Evolutionary conservation across 2,113 vertebrate genomes (phyloP), one percentile per base, ranked within the genome.

Genomic region (Epinephelus cyanopodus): DNA sequence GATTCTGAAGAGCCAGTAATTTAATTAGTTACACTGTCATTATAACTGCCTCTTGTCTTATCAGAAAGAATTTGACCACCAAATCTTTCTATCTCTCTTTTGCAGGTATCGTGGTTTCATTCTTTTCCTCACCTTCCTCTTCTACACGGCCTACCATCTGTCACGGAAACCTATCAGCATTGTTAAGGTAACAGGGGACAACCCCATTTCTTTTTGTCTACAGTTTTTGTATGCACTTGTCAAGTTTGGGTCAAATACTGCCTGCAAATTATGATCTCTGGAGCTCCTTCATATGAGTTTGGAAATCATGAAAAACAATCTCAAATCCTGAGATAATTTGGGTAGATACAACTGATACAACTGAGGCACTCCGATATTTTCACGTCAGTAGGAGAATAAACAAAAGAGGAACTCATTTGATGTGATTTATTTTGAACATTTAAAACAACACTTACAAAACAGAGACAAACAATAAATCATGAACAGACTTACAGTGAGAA

Each of bases 131-230:
- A 99, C 98, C 0, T 99, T 99, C 90, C 86, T 99, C 63, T 96
- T 97, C 92, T 99, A 99, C 78, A 95, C 97, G 11, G 96, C 96
- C 58, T 99, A 98, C 82, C 98, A 99, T 91, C 96, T 99, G 74
- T 99, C 98, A 48, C 93, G 98, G 75, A 99, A 99, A 86, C 98
- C 98, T 11, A 98, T 99, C 94, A 99, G 98, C 86, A 96, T 99
- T 0, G 97, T 99, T 45, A 99, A 99, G 97, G 98, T 99, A 86
- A 89, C 23, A 21, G 18, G 29, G 5, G 25, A 2, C 56, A 21
- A 21, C 5, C 12, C 14, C 0, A 4, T 17, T 45, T 3, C 13
- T 33, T 60, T 50, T 71, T 10, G 27, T 39, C n/a, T 29, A 6
- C 27, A 14, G 21, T 73, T 33, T 73, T 25, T 60, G 21, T 37